Evolutionary conservation across 1,140 invertebrate genomes (phyloP).

Genomic region (Drosophila simulans): DNA sequence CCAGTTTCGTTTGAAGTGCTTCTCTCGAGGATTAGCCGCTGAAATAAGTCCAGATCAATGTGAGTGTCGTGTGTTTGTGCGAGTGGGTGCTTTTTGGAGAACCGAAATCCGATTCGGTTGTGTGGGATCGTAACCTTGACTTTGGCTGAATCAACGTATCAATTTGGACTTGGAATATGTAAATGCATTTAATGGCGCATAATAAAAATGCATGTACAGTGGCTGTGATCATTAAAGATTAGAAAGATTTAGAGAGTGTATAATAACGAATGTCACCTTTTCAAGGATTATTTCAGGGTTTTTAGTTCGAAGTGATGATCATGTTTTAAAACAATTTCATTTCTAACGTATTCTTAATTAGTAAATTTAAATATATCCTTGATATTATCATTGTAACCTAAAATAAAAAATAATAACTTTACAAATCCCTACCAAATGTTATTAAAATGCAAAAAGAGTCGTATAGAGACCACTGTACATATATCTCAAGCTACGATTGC

Average conservation of each 20-base stretch:
- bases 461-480: slow-evolving; percentile 19
- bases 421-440: too few relatives aligned
- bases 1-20: slow-evolving; percentile 59
- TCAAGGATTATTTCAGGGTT: slow-evolving; percentile 5
- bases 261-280: slow-evolving; percentile 1
- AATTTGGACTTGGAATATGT: slow-evolving; percentile 48
- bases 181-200: slow-evolving; percentile 43
- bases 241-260: neutral
- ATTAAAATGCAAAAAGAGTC: neutral
- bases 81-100: slow-evolving; percentile 28
- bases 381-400: too few relatives aligned
- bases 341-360: too few relatives aligned
- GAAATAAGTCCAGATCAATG: slow-evolving; percentile 23
- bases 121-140: slow-evolving; percentile 67
- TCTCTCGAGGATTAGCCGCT: slow-evolving; percentile 30
- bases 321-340: too few relatives aligned
- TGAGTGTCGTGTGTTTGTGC: slow-evolving; percentile 48
- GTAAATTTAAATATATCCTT: too few relatives aligned
- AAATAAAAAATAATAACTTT: too few relatives aligned
- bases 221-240: slow-evolving; percentile 14
- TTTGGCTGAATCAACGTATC: slow-evolving; percentile 54
- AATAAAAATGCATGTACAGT: slow-evolving; percentile 29
- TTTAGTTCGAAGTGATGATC: too few relatives aligned
- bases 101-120: slow-evolving; percentile 17
- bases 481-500: slow-evolving; percentile 29